Evolutionary conservation across 2,797 vertebrate species (phyloP).

Genomic region (Sebastes vulpes): DNA sequence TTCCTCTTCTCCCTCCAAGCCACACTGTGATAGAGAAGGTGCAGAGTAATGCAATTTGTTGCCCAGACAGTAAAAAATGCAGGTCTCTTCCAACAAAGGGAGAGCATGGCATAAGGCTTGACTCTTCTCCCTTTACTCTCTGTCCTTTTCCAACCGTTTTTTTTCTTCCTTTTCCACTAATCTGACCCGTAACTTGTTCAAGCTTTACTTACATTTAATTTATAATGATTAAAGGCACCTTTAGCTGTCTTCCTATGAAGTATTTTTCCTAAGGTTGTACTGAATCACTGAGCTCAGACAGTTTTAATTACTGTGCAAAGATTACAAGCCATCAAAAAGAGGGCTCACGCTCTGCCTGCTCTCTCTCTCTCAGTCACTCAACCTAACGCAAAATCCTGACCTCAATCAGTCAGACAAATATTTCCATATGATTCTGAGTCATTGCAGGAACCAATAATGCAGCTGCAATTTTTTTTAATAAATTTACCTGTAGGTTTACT

Average conservation of each 20-base stretch:
- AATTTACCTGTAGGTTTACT: background rate
- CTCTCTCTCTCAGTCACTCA: background rate
- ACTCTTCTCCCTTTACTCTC: background rate
- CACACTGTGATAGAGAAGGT: background rate
- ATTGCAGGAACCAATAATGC: background rate
- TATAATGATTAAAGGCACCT: slow-evolving; percentile 35
- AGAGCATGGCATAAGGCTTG: background rate
- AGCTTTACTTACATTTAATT: slow-evolving; percentile 33
- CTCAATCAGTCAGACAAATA: slow-evolving; percentile 1
- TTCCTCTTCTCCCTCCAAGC: slow-evolving; percentile 2
- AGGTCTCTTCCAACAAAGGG: background rate
- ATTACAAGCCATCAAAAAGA: slow-evolving; percentile 24
- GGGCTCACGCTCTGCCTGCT: background rate
- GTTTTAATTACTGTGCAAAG: slow-evolving; percentile 50
- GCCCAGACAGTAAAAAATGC: background rate
- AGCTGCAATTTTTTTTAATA: background rate
- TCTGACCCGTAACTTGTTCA: slow-evolving; percentile 14
- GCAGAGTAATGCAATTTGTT: background rate
- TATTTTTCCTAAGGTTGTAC: slow-evolving; percentile 3
- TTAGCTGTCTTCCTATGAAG: slow-evolving; percentile 5
- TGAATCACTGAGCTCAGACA: slow-evolving; percentile 12
- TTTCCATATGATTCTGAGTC: background rate
- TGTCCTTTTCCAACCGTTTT: background rate
- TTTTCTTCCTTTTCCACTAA: background rate
- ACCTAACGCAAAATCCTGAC: slow-evolving; percentile 8